These are phyloP conservation scores for Puma concolor DNA, from an alignment of 2,113 vertebrate species.

Conservation along the genomic window DNA sequence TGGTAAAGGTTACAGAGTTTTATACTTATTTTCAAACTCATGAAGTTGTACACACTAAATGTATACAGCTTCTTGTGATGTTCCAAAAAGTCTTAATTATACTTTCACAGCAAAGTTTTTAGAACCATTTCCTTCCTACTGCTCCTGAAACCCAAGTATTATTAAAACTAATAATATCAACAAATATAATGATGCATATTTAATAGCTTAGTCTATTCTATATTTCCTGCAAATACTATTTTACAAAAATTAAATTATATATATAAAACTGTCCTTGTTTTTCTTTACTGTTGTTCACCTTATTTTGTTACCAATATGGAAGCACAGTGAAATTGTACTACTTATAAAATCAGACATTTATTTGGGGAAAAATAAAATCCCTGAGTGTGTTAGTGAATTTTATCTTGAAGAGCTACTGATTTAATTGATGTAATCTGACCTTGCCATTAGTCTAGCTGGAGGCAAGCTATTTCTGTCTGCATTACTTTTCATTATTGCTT, in stretches of 20 bases:
- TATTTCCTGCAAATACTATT: neutral
- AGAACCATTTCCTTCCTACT: neutral
- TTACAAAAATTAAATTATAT: neutral
- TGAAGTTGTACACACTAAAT: neutral
- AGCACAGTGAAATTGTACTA: neutral
- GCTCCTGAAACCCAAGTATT: neutral
- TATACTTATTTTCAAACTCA: neutral
- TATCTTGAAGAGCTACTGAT: conserved; percentile 70
- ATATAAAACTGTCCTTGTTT: neutral
- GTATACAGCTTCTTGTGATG: neutral
- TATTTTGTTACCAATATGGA: neutral
- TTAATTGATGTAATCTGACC: conserved; percentile 81
- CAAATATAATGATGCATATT: neutral
- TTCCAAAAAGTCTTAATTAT: neutral
- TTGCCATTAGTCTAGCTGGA: conserved; percentile 82
- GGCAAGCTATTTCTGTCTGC: conserved; percentile 79
- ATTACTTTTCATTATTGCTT: conserved; percentile 80
- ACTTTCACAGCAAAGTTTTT: neutral
- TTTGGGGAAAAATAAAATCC: conserved; percentile 50
- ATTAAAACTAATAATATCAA: neutral
- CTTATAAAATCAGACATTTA: conserved; percentile 20
- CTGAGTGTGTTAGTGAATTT: conserved; percentile 64
- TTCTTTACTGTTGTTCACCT: neutral
- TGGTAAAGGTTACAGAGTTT: neutral
- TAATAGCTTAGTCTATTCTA: neutral